Evolutionary conservation across 2,888 invertebrate species (phyloP), one percentile per base, ranked within the genome.

Genomic region (Choristoneura rosaceana): DNA sequence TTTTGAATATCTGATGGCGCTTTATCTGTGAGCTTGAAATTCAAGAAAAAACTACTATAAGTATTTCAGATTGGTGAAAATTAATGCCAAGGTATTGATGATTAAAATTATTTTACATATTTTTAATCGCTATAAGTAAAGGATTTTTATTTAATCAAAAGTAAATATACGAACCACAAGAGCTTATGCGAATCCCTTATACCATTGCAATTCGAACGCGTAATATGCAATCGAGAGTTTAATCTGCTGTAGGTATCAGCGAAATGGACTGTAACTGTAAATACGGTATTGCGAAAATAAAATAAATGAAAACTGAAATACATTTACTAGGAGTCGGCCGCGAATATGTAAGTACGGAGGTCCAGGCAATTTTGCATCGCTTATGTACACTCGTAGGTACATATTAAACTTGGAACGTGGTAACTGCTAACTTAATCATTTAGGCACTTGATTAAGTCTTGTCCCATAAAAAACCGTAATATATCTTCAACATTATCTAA

Each of bases 201-300:
- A 10, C 1, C 9, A 52, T 65, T 38, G 38, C 55, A 38, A 47
- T 47, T 64, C 15, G 14, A 64, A 47, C 47, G n/a, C 45, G 5
- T 12, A 25, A 82, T 25, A 25, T 79, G 76, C 76, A 76, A 80
- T 79, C 77, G 77, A 79, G 79, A 81, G 81, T 80, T 80, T 77
- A 78, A 81, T 80, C 78, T 80, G 79, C 80, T 82, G 79, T 52
- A 52, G 52, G 52, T 80, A 82, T 82, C 81, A 79, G 80, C 78
- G 79, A 80, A 84, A 87, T 86, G 81, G 81, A 81, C 77, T 82
- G 82, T 79, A 79, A 80, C 74, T 70, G 79, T 73, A 80, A 82
- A 82, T 83, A 82, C 80, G 80, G 82, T 82, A 83, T 80, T 78
- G 74, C 79, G 78, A 79, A 85, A 85, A 82, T 78, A 82, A 87